Base-by-base conservation (phyloP, 2,113 vertebrate genomes). In the Emydocephalus ijimae region DNA sequence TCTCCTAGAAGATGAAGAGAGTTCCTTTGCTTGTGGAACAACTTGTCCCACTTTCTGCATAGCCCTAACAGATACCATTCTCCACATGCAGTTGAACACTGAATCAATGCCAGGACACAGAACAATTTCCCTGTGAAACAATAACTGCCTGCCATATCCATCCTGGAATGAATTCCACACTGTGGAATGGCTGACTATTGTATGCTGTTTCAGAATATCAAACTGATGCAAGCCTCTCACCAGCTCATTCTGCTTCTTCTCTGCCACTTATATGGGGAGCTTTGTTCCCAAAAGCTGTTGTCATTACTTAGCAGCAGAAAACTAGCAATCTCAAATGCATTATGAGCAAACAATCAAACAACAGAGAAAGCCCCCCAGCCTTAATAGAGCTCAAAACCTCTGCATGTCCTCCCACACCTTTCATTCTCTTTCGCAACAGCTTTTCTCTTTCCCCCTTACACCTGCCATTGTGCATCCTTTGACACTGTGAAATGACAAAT, bases 401-500 rank as follows among this genome's bases (percentile, higher is more conserved):
- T 52, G 86, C 2, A 9, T 39, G 21, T 88, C 87, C 87, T 85
- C 52, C 86, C 61, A 56, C 91, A 92, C 91, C 64, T 89, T 57
- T 89, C 87, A 92, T 85, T 92, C 61, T 89, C 87, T 81, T 64
- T 89, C 21, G 81, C 87, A 89, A 89, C 34, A 81, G 61, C 61
- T 74, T 81, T 26, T 48, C 91, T 81, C 9, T 52, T n/a, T 8
- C 15, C 52, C 57, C 8, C 81, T 2, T 54, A 18, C 52, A 50
- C 91, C 88, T 91, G 24, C 93, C 93, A 50, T 56, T 95, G 95
- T 95, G 96, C 95, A 93, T 94, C 94, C 93, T 94, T 94, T 95
- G 95, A 96, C 95, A 96, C 90, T 93, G 95, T 96, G 95, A 97
- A 96, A 97, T 97, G 97, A 97, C 96, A 96, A 96, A 95, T 92